Base-by-base conservation (phyloP, 1,140 invertebrate species). In the Pogonus chalceus region DNA sequence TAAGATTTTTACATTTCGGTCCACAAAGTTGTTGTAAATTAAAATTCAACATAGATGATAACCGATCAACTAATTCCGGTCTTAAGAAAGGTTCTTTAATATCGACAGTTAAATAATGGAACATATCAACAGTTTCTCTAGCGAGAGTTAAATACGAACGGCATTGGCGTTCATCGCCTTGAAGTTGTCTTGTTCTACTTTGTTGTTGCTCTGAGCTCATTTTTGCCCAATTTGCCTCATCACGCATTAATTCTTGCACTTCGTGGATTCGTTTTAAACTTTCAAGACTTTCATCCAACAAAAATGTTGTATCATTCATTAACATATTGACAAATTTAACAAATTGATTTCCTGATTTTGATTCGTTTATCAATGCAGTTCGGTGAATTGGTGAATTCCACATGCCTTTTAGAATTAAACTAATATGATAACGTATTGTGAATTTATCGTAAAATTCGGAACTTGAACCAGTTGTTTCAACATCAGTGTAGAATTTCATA, bases 401-500 rank as follows among this genome's bases (percentile, higher is more conserved):
- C 67, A 70, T 69, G 24, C 63, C 81, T 70, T 97, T 96, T 47
- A 98, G 80, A 63, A 98, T 94, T 63, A 97, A 83, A 71, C 93
- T 96, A 65, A 98, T 96, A 66, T 96, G 92, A 75, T 97, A 97
- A 57, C 93, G 82, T 65, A 98, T 98, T 10, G 92, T 93, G 70
- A 98, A 99, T 75, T 98, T 99, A 72, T 98, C 96, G 67, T 98
- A 99, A 73, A 98, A 99, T 71, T 98, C 96, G 35, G 89, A 94
- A 69, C 88, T 93, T 49, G 96, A 90, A 20, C 96, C 96, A 10
- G 94, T 98, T 1, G 92, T 92, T 74, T 99, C 96, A 31, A 99
- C 92, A 66, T 98, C 94, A 62, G 93, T 93, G 71, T 98, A 99
- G 72, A 98, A 98, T 72, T 93, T 94, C 91, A 98, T 96, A 0